A percentile compares a stretch with the other conserved stretches of the same genome.
Conservation (phyloP, 2,888 invertebrate genomes). For the Drosophila pseudotakahashii region DNA sequence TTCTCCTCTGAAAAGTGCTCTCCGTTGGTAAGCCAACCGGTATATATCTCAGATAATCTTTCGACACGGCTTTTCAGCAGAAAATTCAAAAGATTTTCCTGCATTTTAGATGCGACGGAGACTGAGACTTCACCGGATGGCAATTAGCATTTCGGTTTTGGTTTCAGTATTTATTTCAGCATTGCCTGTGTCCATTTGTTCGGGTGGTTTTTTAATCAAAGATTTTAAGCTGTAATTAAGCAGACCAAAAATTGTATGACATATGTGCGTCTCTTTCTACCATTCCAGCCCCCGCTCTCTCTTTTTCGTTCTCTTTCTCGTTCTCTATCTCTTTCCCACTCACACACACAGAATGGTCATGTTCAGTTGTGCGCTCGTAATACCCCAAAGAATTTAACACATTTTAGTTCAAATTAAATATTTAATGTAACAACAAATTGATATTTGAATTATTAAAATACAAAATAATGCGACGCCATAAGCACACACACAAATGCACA, state of each 20-base stretch:
- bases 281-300: neutral
- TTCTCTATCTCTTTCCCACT: neutral
- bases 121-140: slow-evolving; percentile 9
- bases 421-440: slow-evolving; percentile 78
- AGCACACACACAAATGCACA: slow-evolving; percentile 26
- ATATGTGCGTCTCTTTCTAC: slow-evolving; percentile 35
- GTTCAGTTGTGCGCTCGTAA: slow-evolving; percentile 54
- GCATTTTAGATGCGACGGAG: slow-evolving; percentile 13
- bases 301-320: too few relatives aligned
- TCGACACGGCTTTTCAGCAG: slow-evolving; percentile 1
- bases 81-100: slow-evolving; percentile 13
- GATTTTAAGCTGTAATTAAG: slow-evolving; percentile 77
- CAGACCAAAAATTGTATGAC: slow-evolving; percentile 68
- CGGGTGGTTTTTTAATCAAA: slow-evolving; percentile 59
- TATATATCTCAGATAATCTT: slow-evolving; percentile 1
- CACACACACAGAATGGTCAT: slow-evolving; percentile 26
- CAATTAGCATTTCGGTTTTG: slow-evolving; percentile 40
- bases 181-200: slow-evolving; percentile 21
- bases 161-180: slow-evolving; percentile 24
- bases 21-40: neutral
- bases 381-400: slow-evolving; percentile 78
- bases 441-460: slow-evolving; percentile 79
- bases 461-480: slow-evolving; percentile 75
- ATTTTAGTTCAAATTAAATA: slow-evolving; percentile 80
- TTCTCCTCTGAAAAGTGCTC: neutral